Base-by-base conservation (phyloP, 2,113 vertebrate genomes). In the Narcine bancroftii region DNA sequence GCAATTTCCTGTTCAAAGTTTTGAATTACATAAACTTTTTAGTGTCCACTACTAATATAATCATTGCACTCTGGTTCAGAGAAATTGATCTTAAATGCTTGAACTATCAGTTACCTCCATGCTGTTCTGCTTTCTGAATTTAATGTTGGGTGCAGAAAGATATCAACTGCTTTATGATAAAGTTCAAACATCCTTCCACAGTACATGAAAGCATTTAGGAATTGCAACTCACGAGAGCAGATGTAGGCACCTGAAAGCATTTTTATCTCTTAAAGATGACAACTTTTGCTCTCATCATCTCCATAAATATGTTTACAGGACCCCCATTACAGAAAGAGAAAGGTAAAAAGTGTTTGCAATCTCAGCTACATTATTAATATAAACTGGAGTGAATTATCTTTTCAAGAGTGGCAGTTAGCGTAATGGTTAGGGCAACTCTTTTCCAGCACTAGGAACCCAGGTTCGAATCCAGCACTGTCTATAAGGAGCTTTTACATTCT, bases 1-100 rank as follows among this genome's bases (percentile, higher is more conserved):
- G 81, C 60, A 87, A 87, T 87, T 60, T 39, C 15, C 36, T 87
- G 53, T 87, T 87, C 33, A 87, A n/a, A 87, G 15, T 56, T 60
- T n/a, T 60, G 7, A 87, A 36, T 87, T 36, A 63, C 21, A 87
- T 87, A 60, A 87, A 60, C 53, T 15, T 60, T 60, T 85, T 36
- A 87, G 33, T 60, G 53, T 87, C 36, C n/a, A 36, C 39, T 87
- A 21, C 13, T 53, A 87, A 63, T 60, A 19, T 87, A 21, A 60
- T n/a, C 81, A 4, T 87, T 39, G 81, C n/a, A 36, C 53, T 60
- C 53, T 87, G 81, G 53, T 7, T 56, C 79, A 83, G 19, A 19
- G 50, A 13, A 85, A 56, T 56, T 56, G 6, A 87, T 15, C 79
- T 56, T 15, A 13, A 87, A 53, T 87, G 19, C 53, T 56, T 87